Evolutionary conservation across 2,797 vertebrate species (phyloP), one percentile per base, ranked within the genome.

Genomic region (Octomys mimax): DNA sequence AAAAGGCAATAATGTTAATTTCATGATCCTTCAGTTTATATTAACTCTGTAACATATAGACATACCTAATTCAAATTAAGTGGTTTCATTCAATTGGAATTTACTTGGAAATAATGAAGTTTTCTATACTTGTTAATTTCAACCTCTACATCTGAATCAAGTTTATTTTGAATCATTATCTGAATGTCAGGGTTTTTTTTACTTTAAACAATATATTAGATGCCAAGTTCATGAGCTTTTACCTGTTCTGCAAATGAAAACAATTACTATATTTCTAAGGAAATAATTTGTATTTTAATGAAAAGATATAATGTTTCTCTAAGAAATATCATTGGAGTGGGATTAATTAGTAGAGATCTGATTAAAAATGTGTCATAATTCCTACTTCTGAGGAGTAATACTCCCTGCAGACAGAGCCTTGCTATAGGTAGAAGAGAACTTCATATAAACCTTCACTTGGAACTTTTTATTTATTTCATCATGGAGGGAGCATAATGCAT

Each of bases 311-410:
- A 81, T 93, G 49, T 42, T 96, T 89, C 54, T 91, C 31, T 95
- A 54, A 92, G 52, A 94, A 77, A 66, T 52, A 70, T 26, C 16
- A 39, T 94, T 95, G 85, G 22, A 87, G 6, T 42, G 46, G 39
- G 81, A 96, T 96, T 97, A 95, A 97, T 96, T 96, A 94, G 59
- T 88, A 75, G 31, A 79, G 75, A 9, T 91, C 33, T 96, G 71
- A 97, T 97, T 92, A 68, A 89, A 96, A 94, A 90, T 95, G 46
- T 94, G n/a, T 54, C 92, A 84, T 87, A 82, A 71, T 94, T 71
- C 73, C 68, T 95, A 83, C 71, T 97, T 66, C n/a, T 71, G 71
- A 95, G 61, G n/a, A 97, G 66, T 31, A 91, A 52, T 68, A 77
- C 10, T 83, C 59, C 39, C 75, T 81, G 54, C 64, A 61, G 89